A percentile compares a stretch with the other conserved stretches of the same genome.
Evolutionary conservation across 2,797 vertebrate species (phyloP).

Genomic region (Manis crassicaudata): DNA sequence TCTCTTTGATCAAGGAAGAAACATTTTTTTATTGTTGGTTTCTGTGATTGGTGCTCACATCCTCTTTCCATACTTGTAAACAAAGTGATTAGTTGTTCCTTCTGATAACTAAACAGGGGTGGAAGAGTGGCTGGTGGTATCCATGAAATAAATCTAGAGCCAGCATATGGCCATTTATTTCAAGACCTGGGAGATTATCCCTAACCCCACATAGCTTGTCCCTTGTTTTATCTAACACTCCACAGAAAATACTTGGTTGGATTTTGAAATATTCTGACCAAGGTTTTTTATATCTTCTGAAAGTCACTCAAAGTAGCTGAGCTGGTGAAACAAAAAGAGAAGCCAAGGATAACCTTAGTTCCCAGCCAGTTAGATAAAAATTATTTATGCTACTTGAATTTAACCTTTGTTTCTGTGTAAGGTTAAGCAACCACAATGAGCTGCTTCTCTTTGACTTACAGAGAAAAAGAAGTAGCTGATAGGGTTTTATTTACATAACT

Average conservation of each 20-base stretch:
- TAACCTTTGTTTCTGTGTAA: not conserved
- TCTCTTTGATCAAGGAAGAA: slow-evolving; percentile 78
- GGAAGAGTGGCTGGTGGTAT: too few relatives aligned
- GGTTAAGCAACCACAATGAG: not conserved
- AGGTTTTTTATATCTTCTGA: not conserved
- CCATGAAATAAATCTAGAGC: not conserved
- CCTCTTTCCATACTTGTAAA: slow-evolving; percentile 46
- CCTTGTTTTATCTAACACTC: not conserved
- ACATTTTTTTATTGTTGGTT: slow-evolving; percentile 54
- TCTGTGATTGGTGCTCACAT: not conserved
- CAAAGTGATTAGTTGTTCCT: slow-evolving; percentile 60
- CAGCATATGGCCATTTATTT: not conserved
- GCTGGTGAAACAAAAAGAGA: not conserved
- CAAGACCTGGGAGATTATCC: not conserved
- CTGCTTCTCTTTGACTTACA: not conserved
- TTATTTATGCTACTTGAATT: not conserved
- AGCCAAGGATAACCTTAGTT: not conserved
- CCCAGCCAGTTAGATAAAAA: not conserved
- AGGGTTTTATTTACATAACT: not conserved
- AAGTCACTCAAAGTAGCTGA: not conserved
- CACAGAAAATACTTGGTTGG: not conserved
- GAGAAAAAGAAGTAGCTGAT: not conserved
- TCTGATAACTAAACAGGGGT: not conserved
- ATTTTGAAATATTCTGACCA: not conserved
- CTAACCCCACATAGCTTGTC: not conserved